phyloP scores from a whole-genome alignment of 2,888 invertebrate species.

The Neocrepidodera transversa region DNA sequence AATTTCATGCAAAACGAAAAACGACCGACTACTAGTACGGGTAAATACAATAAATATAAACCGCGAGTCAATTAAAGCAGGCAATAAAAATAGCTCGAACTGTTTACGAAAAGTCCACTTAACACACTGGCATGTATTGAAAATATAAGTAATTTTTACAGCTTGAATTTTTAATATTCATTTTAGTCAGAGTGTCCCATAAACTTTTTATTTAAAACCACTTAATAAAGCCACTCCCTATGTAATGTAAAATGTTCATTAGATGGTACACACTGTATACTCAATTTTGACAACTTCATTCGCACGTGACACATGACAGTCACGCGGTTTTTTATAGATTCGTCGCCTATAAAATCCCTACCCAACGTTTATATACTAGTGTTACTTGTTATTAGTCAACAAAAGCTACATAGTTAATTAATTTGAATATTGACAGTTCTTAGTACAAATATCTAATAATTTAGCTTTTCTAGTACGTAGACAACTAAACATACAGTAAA shows the following conservation, averaged over 20 bases:
- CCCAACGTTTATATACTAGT: too few species aligned
- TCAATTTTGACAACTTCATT: conserved; percentile 33
- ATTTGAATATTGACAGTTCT: too few species aligned
- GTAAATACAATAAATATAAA: conserved; percentile 37
- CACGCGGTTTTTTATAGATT: conserved; percentile 45
- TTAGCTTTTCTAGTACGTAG: too few species aligned
- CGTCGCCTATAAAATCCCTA: too few species aligned
- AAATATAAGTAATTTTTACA: conserved; percentile 1
- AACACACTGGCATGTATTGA: background rate
- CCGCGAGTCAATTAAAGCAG: conserved; percentile 33
- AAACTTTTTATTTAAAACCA: conserved; percentile 2
- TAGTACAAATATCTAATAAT: too few species aligned
- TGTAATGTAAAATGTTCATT: conserved; percentile 40
- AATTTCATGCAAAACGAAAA: conserved; percentile 35
- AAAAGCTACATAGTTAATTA: too few species aligned
- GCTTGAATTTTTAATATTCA: background rate
- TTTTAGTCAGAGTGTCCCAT: background rate
- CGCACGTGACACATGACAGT: conserved; percentile 41
- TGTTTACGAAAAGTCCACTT: conserved; percentile 27
- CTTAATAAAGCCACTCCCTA: conserved; percentile 52
- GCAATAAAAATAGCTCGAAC: conserved; percentile 35
- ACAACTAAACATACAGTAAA: too few species aligned
- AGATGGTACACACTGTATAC: conserved; percentile 35
- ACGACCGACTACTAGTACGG: conserved; percentile 30
- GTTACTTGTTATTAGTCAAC: too few species aligned